Percentiles rank a stretch among this genome's conserved stretches.
Conservation (phyloP, 2,113 vertebrate genomes). For the Pampusana beccarii region DNA sequence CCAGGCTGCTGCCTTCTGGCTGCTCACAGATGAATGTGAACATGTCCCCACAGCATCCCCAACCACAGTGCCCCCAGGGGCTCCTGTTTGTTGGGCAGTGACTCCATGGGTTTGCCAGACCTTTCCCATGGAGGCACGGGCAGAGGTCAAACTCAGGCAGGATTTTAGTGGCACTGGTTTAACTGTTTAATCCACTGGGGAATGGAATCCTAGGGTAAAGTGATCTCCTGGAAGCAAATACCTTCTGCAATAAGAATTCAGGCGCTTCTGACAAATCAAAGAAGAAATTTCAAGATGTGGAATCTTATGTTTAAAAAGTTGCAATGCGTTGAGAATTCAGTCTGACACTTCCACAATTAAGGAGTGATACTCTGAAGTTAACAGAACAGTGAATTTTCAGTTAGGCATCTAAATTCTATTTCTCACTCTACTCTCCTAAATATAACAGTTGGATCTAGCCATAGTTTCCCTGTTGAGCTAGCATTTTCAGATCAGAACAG, state of each 20-base stretch:
- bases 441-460: neutral
- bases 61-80: fast-evolving
- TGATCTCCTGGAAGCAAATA: neutral
- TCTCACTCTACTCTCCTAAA: neutral
- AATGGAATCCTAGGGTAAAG: neutral
- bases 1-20: neutral
- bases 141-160: neutral
- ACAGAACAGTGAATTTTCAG: neutral
- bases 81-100: neutral
- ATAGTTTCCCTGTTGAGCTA: neutral
- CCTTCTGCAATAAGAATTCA: neutral
- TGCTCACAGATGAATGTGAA: neutral
- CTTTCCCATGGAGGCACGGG: neutral
- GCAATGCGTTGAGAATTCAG: neutral
- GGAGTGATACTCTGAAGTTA: neutral
- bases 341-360: neutral
- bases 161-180: neutral
- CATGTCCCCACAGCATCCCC: fast-evolving
- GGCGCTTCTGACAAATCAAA: neutral
- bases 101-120: neutral
- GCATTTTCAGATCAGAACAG: neutral
- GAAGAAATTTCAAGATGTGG: neutral
- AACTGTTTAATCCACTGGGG: neutral
- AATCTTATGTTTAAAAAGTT: neutral
- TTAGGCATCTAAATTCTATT: neutral